These are phyloP conservation scores for Leptestheria dahalacensis DNA, from an alignment of 1,140 invertebrate species.

Conservation along the genomic window DNA sequence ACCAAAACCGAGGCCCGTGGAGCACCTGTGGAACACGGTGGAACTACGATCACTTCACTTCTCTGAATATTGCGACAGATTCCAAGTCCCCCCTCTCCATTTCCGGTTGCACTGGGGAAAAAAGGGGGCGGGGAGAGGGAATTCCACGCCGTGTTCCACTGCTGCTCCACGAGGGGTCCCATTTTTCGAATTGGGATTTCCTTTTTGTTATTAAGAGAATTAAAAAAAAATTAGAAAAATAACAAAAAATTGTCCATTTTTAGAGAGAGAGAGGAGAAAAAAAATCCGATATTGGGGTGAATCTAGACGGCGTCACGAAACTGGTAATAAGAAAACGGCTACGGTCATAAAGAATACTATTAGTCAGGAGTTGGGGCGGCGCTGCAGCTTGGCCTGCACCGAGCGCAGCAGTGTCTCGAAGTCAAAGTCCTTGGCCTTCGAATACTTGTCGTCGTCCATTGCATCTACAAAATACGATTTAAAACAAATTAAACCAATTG, in stretches of 20 bases:
- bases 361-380: conserved; percentile 8
- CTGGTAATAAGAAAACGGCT: neutral
- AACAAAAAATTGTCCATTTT: neutral
- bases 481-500: neutral
- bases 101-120: too few relatives aligned
- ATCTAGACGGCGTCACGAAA: neutral
- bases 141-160: too few relatives aligned
- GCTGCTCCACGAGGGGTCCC: neutral
- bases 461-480: conserved; percentile 3
- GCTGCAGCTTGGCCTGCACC: conserved; percentile 1
- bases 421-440: conserved; percentile 5
- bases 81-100: too few relatives aligned
- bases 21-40: too few relatives aligned
- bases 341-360: neutral
- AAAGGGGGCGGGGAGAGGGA: too few relatives aligned
- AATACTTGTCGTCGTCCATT: conserved; percentile 3
- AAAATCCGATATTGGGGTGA: neutral
- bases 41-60: too few relatives aligned
- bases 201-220: neutral
- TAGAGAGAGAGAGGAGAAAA: neutral
- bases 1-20: too few relatives aligned
- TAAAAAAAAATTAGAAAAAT: neutral
- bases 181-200: neutral
- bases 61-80: too few relatives aligned
- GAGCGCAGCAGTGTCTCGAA: conserved; percentile 8